phyloP scores from a whole-genome alignment of 2,113 vertebrate genomes.

The Pelecanus crispus region DNA sequence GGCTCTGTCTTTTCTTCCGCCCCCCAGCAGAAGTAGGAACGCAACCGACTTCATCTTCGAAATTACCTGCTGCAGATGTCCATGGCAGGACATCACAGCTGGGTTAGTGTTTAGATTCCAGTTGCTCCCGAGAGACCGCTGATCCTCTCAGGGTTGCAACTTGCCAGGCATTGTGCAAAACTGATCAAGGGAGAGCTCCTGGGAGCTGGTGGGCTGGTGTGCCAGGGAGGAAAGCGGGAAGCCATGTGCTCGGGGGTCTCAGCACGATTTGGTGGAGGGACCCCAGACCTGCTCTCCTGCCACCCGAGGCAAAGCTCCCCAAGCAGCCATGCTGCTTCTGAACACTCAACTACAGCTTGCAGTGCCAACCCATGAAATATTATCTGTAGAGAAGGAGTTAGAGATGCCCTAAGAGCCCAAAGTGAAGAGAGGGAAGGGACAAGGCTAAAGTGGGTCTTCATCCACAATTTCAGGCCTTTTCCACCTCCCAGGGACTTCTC shows the following conservation, averaged over 20 bases:
- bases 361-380: not conserved
- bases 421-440: not conserved
- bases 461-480: not conserved
- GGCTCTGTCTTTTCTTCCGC: not conserved
- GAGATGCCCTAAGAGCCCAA: not conserved
- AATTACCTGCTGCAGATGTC: not conserved
- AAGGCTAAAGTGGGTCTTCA: not conserved
- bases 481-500: not conserved
- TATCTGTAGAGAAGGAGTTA: not conserved
- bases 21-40: not conserved
- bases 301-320: not conserved
- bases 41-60: not conserved
- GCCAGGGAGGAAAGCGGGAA: not conserved
- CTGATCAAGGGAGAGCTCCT: not conserved
- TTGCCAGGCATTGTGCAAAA: accelerated
- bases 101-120: accelerated
- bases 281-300: not conserved
- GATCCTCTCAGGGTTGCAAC: not conserved
- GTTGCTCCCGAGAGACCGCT: accelerated
- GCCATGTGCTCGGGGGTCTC: not conserved
- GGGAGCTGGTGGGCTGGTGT: not conserved
- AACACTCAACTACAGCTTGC: accelerated
- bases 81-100: accelerated
- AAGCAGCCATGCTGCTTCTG: not conserved
- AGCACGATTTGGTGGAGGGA: accelerated